Evolutionary conservation across 64 coral and sea anemone genomes (phyloP).

Genomic region (Dendronephthya gigantea): DNA sequence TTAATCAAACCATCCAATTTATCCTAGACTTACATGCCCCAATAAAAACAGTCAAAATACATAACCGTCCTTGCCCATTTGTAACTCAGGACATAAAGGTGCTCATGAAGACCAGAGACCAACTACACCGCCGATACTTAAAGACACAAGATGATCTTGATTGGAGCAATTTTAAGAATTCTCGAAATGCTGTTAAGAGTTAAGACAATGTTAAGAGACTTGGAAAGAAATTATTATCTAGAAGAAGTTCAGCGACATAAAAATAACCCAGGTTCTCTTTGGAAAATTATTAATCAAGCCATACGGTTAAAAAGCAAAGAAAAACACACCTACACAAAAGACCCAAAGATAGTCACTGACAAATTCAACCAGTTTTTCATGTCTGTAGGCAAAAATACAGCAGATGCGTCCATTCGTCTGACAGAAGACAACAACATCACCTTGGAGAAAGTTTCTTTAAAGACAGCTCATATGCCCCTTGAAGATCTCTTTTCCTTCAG

Average conservation of each 20-base stretch:
- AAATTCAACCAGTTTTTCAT: constrained; percentile 20
- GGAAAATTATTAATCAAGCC: constrained; percentile 21
- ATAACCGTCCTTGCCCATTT: constrained; percentile 17
- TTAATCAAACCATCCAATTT: constrained; percentile 17
- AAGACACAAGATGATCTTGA: constrained; percentile 1
- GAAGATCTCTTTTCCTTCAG: constrained; percentile 5
- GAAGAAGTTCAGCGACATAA: constrained; percentile 14
- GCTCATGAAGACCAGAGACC: constrained; percentile 21
- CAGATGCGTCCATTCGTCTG: background rate
- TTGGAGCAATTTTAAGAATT: background rate
- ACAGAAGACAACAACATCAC: background rate
- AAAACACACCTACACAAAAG: constrained; percentile 20
- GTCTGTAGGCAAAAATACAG: constrained; percentile 3
- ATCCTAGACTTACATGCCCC: constrained; percentile 18
- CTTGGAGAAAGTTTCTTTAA: background rate
- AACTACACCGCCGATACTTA: background rate
- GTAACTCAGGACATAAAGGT: constrained; percentile 6
- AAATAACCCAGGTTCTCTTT: constrained; percentile 1
- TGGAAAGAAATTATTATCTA: background rate
- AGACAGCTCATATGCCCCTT: background rate
- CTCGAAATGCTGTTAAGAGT: background rate
- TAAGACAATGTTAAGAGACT: background rate
- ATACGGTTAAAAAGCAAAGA: background rate
- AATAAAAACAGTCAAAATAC: constrained; percentile 25
- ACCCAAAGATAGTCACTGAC: background rate